phyloP scores from a whole-genome alignment of 1,140 invertebrate species.

The Procambarus clarkii region DNA sequence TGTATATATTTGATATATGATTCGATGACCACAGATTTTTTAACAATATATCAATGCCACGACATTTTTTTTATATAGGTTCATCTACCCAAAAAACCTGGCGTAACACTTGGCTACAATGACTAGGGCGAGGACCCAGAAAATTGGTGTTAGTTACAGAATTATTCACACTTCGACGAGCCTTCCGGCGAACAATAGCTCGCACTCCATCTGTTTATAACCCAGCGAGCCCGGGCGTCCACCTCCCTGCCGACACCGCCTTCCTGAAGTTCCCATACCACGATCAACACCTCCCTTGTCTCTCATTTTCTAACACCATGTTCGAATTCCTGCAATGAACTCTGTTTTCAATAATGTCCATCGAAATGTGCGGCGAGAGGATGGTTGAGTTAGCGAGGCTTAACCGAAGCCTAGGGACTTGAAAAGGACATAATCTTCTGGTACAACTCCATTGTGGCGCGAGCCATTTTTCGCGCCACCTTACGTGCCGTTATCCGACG shows the following conservation, averaged over 20 bases:
- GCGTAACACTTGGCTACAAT: background rate
- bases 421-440: constrained; percentile 10
- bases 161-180: constrained; percentile 31
- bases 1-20: too few relatives aligned
- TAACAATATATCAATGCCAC: too few relatives aligned
- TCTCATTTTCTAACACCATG: background rate
- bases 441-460: constrained; percentile 17
- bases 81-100: background rate
- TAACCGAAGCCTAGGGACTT: background rate
- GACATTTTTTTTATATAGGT: background rate
- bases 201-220: constrained; percentile 30
- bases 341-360: background rate
- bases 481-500: constrained; percentile 10
- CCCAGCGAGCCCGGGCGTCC: background rate
- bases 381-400: background rate
- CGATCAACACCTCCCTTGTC: background rate
- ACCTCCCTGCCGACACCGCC: background rate
- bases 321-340: background rate
- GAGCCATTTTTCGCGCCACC: constrained; percentile 23
- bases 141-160: constrained; percentile 45
- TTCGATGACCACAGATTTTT: too few relatives aligned
- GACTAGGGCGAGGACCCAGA: constrained; percentile 8
- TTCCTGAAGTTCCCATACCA: background rate
- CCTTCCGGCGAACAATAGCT: constrained; percentile 17
- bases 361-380: background rate